These are phyloP conservation scores for Crioceris asparagi DNA, from an alignment of 2,888 invertebrate species.

Conservation along the genomic window DNA sequence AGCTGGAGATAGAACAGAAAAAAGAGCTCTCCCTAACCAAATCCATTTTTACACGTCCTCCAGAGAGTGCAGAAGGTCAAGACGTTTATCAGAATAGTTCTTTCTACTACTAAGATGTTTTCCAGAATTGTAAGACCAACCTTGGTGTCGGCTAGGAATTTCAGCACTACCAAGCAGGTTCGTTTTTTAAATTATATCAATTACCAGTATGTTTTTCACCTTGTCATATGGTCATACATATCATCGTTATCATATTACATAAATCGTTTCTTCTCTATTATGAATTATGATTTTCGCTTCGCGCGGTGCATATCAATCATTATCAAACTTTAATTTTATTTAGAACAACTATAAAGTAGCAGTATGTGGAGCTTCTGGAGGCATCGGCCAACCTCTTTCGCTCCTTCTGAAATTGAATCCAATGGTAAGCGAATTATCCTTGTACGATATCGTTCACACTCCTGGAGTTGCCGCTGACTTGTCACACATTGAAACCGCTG, in stretches of 20 bases:
- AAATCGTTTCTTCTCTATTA: background rate
- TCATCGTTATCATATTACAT: no score
- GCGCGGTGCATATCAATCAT: background rate
- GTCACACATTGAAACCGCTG: conserved; percentile 89
- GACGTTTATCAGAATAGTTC: background rate
- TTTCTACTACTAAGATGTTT: conserved; percentile 40
- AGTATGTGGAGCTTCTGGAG: conserved; percentile 93
- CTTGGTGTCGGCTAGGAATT: conserved; percentile 23
- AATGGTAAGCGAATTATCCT: conserved; percentile 67
- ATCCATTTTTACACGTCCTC: conserved; percentile 1
- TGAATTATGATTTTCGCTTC: background rate
- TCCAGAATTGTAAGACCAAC: conserved; percentile 49
- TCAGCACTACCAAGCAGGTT: conserved; percentile 29
- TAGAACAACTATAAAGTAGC: conserved; percentile 85
- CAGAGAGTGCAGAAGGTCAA: background rate
- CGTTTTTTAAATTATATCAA: conserved; percentile 49
- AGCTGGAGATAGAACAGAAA: no score
- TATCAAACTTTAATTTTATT: conserved; percentile 17
- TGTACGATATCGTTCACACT: conserved; percentile 92
- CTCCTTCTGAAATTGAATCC: conserved; percentile 86
- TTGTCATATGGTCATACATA: no score
- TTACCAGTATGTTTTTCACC: no score
- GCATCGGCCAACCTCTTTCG: conserved; percentile 94
- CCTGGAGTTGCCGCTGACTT: conserved; percentile 96
- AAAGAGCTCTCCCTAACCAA: no score